Percentiles rank a stretch among this genome's conserved stretches.
Evolutionary conservation across 2,797 vertebrate species (phyloP).

Genomic region (Podargus strigoides): DNA sequence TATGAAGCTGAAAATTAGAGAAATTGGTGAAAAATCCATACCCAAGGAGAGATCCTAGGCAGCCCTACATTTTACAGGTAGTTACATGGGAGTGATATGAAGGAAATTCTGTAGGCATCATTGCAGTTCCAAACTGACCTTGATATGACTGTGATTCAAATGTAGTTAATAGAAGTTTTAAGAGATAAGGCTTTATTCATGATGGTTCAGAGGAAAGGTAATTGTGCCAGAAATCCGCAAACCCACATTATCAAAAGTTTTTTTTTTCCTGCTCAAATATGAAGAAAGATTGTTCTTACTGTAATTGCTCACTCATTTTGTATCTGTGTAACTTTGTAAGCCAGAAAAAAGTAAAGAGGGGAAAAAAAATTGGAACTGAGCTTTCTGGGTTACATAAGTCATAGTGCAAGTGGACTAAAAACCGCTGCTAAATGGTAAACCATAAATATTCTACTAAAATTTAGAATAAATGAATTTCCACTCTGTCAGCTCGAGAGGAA

Average conservation of each 20-base stretch:
- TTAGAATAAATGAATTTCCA: not conserved
- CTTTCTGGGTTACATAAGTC: not conserved
- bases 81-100: not conserved
- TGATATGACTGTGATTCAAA: not conserved
- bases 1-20: not conserved
- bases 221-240: not conserved
- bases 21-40: not conserved
- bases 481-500: not conserved
- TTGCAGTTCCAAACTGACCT: not conserved
- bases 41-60: not conserved
- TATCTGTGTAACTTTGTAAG: not conserved
- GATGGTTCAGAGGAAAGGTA: not conserved
- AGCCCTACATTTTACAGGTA: not conserved
- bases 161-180: not conserved
- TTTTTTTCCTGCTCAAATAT: not conserved
- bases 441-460: not conserved
- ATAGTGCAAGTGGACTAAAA: not conserved
- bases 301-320: not conserved
- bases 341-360: not conserved
- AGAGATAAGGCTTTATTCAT: not conserved
- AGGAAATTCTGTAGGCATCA: not conserved
- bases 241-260: not conserved
- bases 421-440: not conserved
- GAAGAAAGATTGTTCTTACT: not conserved
- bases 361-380: not conserved